A percentile compares a stretch with the other conserved stretches of the same genome.
These are phyloP conservation scores for Jordanella pulchra DNA, from an alignment of 2,797 vertebrate species.

Conservation along the genomic window DNA sequence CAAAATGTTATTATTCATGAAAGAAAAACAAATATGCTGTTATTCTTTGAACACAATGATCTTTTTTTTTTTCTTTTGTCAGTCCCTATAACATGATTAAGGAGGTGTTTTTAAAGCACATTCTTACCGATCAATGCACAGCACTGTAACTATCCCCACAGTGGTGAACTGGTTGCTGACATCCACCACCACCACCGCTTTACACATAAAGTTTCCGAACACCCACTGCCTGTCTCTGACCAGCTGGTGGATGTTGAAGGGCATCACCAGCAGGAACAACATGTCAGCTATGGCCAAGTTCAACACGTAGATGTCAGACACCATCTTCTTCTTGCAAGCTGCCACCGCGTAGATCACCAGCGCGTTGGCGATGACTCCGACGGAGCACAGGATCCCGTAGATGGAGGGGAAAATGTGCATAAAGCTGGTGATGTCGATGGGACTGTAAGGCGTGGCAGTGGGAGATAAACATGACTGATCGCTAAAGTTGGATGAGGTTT, in stretches of 20 bases:
- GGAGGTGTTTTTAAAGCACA: no score
- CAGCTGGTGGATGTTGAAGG: conserved; percentile 86
- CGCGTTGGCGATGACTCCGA: conserved; percentile 82
- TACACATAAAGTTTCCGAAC: conserved; percentile 86
- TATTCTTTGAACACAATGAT: no score
- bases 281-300: conserved; percentile 84
- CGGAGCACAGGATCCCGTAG: conserved; percentile 81
- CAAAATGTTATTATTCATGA: no score
- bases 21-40: not conserved
- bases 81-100: not conserved
- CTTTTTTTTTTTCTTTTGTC: not conserved
- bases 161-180: conserved; percentile 87
- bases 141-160: conserved; percentile 83
- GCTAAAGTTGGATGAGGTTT: conserved; percentile 54
- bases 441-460: conserved; percentile 37
- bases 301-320: conserved; percentile 85
- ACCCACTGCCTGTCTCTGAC: conserved; percentile 84
- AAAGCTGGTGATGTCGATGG: conserved; percentile 76
- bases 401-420: conserved; percentile 84
- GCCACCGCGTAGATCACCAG: conserved; percentile 84
- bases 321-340: conserved; percentile 84
- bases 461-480: conserved; percentile 58
- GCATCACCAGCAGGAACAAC: conserved; percentile 85
- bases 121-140: conserved; percentile 80
- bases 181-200: conserved; percentile 84